phyloP scores from a whole-genome alignment of 2,113 vertebrate species.

The Tautogolabrus adspersus region DNA sequence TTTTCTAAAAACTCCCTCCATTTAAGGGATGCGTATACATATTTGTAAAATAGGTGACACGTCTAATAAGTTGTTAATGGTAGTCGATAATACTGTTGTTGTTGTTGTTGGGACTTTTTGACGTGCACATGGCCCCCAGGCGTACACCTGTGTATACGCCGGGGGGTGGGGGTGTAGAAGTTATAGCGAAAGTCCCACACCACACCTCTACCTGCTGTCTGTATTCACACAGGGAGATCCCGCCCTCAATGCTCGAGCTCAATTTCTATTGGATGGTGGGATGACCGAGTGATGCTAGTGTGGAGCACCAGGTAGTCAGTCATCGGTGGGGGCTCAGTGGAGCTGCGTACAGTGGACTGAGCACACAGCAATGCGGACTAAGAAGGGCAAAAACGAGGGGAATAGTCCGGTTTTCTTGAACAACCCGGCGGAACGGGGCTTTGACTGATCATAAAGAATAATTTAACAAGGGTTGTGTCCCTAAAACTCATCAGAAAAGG shows the following conservation, averaged over 20 bases:
- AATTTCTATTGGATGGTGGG: slow-evolving; percentile 73
- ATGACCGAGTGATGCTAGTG: slow-evolving; percentile 67
- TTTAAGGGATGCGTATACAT: no score
- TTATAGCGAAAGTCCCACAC: slow-evolving; percentile 62
- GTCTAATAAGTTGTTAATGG: no score
- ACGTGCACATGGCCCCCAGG: no score
- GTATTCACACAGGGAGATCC: slow-evolving; percentile 59
- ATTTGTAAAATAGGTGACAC: no score
- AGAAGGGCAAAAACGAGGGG: slow-evolving; percentile 67
- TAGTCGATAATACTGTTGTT: no score
- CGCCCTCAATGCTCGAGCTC: slow-evolving; percentile 63
- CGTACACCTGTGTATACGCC: no score
- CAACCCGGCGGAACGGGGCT: slow-evolving; percentile 23
- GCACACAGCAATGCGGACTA: slow-evolving; percentile 80
- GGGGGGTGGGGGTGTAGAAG: slow-evolving; percentile 42
- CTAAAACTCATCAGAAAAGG: slow-evolving; percentile 29
- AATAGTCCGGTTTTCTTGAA: slow-evolving; percentile 59
- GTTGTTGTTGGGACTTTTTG: no score
- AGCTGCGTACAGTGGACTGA: slow-evolving; percentile 53
- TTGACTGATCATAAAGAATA: slow-evolving; percentile 1
- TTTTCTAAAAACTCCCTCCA: no score
- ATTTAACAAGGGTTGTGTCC: slow-evolving; percentile 15
- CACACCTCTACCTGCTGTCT: slow-evolving; percentile 74
- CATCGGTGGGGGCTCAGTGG: slow-evolving; percentile 56
- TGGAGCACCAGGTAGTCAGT: slow-evolving; percentile 84